Conservation (phyloP, 1,140 invertebrate genomes). For the Neodiprion fabricii region DNA sequence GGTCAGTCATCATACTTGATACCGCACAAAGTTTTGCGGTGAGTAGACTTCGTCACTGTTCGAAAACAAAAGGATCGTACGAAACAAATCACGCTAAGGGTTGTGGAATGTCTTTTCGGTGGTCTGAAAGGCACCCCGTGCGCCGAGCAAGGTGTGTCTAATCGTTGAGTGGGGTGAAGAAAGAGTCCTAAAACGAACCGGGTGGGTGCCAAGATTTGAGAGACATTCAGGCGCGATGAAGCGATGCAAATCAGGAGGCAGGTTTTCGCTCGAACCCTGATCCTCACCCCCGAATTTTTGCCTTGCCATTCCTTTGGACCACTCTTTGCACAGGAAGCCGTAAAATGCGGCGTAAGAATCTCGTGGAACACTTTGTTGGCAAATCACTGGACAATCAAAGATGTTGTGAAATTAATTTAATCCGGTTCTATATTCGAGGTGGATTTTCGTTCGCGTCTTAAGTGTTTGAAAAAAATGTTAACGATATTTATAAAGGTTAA, state of each 20-base stretch:
- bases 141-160: slow-evolving; percentile 27
- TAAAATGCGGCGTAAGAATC: neutral
- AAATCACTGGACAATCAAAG: neutral
- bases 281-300: too few species aligned
- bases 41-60: slow-evolving; percentile 23
- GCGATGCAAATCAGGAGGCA: slow-evolving; percentile 38
- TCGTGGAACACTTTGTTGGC: neutral
- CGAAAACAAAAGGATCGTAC: slow-evolving; percentile 25
- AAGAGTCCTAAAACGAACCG: neutral
- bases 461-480: too few species aligned
- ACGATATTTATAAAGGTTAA: too few species aligned
- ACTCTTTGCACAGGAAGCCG: too few species aligned
- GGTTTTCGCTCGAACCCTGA: neutral
- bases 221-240: slow-evolving; percentile 35
- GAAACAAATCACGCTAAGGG: slow-evolving; percentile 32
- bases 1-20: too few species aligned
- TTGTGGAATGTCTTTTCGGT: slow-evolving; percentile 20
- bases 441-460: too few species aligned
- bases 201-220: slow-evolving; percentile 14
- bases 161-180: slow-evolving; percentile 24
- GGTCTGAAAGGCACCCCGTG: slow-evolving; percentile 23
- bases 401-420: neutral
- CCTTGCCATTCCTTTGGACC: too few species aligned
- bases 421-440: too few species aligned
- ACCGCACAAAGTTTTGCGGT: slow-evolving; percentile 14